Base-by-base conservation (phyloP, 2,797 vertebrate species). In the Phyllotis vaccarum region DNA sequence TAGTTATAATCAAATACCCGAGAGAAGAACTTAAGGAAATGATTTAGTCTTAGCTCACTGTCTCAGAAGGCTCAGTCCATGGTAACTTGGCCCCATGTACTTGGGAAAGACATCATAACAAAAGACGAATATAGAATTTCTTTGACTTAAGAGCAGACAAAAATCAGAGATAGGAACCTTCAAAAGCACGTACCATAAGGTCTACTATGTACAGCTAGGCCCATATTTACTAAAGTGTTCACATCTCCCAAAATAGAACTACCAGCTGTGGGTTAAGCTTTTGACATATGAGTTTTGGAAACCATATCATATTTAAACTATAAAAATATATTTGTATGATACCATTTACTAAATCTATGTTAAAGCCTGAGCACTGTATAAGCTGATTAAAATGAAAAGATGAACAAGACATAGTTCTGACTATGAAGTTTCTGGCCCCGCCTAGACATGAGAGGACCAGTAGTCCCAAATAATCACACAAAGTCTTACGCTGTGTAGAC, bases 341-440 rank as follows among this genome's bases (percentile, higher is more conserved):
- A 76, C 89, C 22, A 62, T 60, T 92, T 80, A 89, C 43, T n/a
- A 76, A 91, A 62, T 5, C 37, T 89, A 43, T 94, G 13, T 85
- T 86, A 86, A 95, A 83, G 82, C 62, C 56, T 19, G 89, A 68
- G n/a, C 11, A 79, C 52, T 86, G 19, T 74, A 17, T 95, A 81
- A 60, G 29, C 29, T 92, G 68, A 13, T 93, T 74, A 95, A 92
- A 90, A 89, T 88, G 37, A 90, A 95, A 95, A 83, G 40, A 94
- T 76, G 34, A 95, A 76, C 8, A 90, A 92, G 40, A 88, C 9
- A 66, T 54, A 92, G 68, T 88, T 70, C 64, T 89, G 60, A 49
- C 5, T 49, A 49, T 49, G 46, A 49, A 5, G 9, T 49, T 49
- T 49, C 5, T 49, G n/a, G n/a, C n/a, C n/a, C n/a, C 46, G 9